Evolutionary conservation across 2,797 vertebrate genomes (phyloP).

Genomic region (Hyperoplus immaculatus): DNA sequence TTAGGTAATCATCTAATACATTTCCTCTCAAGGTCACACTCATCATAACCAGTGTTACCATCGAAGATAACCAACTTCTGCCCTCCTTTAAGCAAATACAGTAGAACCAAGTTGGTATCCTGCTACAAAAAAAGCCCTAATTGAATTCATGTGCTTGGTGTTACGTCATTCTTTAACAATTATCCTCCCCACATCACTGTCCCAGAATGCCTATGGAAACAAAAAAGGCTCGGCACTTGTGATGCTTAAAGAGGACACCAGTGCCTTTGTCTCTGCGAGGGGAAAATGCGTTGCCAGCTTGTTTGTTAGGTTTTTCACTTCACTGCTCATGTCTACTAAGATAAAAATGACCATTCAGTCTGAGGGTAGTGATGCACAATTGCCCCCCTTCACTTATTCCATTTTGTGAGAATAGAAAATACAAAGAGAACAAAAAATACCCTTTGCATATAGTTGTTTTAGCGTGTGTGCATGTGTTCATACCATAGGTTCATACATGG

Average conservation of each 20-base stretch:
- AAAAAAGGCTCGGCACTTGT: conserved; percentile 47
- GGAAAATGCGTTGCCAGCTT: conserved; percentile 64
- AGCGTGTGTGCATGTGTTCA: conserved; percentile 18
- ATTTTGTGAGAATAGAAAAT: conserved; percentile 62
- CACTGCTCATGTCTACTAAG: conserved; percentile 76
- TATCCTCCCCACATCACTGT: conserved; percentile 62
- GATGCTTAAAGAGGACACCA: conserved; percentile 74
- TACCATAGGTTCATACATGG: conserved; percentile 1
- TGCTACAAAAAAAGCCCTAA: conserved; percentile 49
- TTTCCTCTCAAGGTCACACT: conserved; percentile 4
- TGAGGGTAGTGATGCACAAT: conserved; percentile 51
- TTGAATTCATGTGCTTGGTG: conserved; percentile 71
- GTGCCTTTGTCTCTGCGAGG: conserved; percentile 75
- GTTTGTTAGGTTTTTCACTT: conserved; percentile 80
- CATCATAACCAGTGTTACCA: background rate
- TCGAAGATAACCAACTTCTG: background rate
- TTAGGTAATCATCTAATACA: background rate
- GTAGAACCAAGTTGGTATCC: conserved; percentile 24
- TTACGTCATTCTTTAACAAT: conserved; percentile 74
- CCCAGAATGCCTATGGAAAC: conserved; percentile 73
- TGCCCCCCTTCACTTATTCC: conserved; percentile 35
- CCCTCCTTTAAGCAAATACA: conserved; percentile 30
- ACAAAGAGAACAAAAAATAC: conserved; percentile 61
- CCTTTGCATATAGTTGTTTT: conserved; percentile 32
- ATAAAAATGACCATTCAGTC: conserved; percentile 78